These are phyloP conservation scores for Nomada goodeniana DNA, from an alignment of 2,888 invertebrate species.

Conservation along the genomic window DNA sequence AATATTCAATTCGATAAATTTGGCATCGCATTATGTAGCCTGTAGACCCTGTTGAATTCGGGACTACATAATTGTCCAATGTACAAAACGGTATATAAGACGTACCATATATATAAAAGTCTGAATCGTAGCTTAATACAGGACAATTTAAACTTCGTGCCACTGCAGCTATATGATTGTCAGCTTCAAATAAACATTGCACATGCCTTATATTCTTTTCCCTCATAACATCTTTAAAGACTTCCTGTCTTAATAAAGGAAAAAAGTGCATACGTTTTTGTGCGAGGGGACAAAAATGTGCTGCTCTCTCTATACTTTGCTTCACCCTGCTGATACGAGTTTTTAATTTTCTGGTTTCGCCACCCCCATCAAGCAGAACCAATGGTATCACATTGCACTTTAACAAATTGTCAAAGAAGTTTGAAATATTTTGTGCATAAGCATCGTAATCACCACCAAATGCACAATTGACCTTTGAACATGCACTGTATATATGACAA, in stretches of 20 bases:
- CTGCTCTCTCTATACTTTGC: slow-evolving; percentile 87
- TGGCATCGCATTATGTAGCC: slow-evolving; percentile 87
- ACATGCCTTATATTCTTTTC: slow-evolving; percentile 89
- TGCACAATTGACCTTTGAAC: slow-evolving; percentile 88
- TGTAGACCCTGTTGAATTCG: slow-evolving; percentile 58
- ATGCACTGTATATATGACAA: slow-evolving; percentile 88
- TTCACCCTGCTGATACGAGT: slow-evolving; percentile 87
- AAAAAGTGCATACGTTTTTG: slow-evolving; percentile 87
- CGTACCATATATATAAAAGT: slow-evolving; percentile 95
- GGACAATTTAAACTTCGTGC: slow-evolving; percentile 93
- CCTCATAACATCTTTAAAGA: slow-evolving; percentile 89
- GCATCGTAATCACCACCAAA: slow-evolving; percentile 95
- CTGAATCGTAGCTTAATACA: slow-evolving; percentile 96
- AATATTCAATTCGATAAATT: slow-evolving; percentile 89
- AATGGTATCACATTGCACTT: slow-evolving; percentile 90
- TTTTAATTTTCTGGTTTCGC: slow-evolving; percentile 89
- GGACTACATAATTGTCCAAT: slow-evolving; percentile 85
- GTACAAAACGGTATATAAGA: slow-evolving; percentile 92
- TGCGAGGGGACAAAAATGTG: slow-evolving; percentile 85
- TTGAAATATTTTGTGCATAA: slow-evolving; percentile 87
- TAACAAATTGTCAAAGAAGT: slow-evolving; percentile 89
- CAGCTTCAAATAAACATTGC: slow-evolving; percentile 95
- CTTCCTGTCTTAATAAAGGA: slow-evolving; percentile 90
- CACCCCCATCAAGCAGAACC: slow-evolving; percentile 93
- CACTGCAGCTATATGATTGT: slow-evolving; percentile 93